A percentile compares a stretch with the other conserved stretches of the same genome.
Conservation (phyloP, 2,797 vertebrate genomes). For the Pseudomugil tenellus region DNA sequence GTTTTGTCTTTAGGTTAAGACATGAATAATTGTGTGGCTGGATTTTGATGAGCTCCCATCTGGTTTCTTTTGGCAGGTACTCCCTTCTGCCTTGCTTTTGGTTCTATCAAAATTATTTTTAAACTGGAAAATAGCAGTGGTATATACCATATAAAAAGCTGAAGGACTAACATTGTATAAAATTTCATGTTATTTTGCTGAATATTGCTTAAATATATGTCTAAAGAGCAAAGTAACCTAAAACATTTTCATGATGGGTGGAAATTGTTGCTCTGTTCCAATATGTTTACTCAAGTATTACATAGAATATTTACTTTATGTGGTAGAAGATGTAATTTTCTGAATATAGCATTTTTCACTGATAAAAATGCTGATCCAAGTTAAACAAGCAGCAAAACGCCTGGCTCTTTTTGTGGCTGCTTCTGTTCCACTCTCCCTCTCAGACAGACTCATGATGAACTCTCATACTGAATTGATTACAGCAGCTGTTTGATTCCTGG, state of each 20-base stretch:
- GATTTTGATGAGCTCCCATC: no score
- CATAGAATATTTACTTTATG: neutral
- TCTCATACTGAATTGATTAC: constrained; percentile 75
- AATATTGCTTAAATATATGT: neutral
- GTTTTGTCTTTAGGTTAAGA: no score
- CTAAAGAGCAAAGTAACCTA: neutral
- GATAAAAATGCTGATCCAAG: neutral
- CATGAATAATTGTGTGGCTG: no score
- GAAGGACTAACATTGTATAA: no score
- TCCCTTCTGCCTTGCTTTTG: no score
- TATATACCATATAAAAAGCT: no score
- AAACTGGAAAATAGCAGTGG: no score
- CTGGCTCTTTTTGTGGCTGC: neutral
- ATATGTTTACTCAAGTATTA: neutral
- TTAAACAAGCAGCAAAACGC: constrained; percentile 1
- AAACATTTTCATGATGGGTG: neutral
- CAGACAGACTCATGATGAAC: constrained; percentile 62
- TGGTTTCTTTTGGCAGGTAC: no score
- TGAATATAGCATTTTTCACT: neutral
- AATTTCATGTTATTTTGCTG: neutral
- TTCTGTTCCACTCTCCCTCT: constrained; percentile 24
- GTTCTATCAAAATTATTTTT: no score
- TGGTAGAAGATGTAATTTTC: neutral
- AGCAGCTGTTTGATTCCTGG: constrained; percentile 75
- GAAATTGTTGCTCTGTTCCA: neutral